Evolutionary conservation across 2,888 invertebrate genomes (phyloP).

Genomic region (Dioctria rufipes): DNA sequence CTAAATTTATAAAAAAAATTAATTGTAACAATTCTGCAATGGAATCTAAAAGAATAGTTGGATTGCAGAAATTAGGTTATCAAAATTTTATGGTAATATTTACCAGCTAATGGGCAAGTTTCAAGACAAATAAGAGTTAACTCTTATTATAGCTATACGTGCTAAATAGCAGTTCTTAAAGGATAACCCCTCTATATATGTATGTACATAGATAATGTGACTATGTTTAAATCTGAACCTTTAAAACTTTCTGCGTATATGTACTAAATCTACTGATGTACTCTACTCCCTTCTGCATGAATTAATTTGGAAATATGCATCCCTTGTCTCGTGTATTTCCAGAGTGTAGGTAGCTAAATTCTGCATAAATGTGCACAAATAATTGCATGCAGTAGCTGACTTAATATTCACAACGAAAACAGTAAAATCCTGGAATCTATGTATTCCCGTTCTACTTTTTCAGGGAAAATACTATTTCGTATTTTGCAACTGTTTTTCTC

Average conservation of each 20-base stretch:
- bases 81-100: too few species aligned
- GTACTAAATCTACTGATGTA: background rate
- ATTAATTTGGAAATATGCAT: slow-evolving; percentile 47
- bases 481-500: slow-evolving; percentile 29
- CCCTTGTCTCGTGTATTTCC: slow-evolving; percentile 30
- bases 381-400: slow-evolving; percentile 41
- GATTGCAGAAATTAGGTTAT: too few species aligned
- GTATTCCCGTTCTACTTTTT: slow-evolving; percentile 2
- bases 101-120: too few species aligned
- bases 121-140: too few species aligned
- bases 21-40: too few species aligned
- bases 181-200: background rate
- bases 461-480: background rate
- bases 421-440: slow-evolving; percentile 18
- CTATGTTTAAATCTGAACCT: background rate
- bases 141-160: too few species aligned
- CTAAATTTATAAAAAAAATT: too few species aligned
- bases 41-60: too few species aligned
- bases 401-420: slow-evolving; percentile 37
- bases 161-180: background rate
- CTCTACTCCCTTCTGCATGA: slow-evolving; percentile 32
- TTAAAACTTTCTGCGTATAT: background rate
- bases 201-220: background rate
- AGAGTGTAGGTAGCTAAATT: slow-evolving; percentile 26
- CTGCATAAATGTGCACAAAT: slow-evolving; percentile 43